Percentiles rank a stretch among this genome's conserved stretches.
These are phyloP conservation scores for Rhopalosiphum maidis DNA, from an alignment of 1,140 invertebrate species.

Conservation along the genomic window DNA sequence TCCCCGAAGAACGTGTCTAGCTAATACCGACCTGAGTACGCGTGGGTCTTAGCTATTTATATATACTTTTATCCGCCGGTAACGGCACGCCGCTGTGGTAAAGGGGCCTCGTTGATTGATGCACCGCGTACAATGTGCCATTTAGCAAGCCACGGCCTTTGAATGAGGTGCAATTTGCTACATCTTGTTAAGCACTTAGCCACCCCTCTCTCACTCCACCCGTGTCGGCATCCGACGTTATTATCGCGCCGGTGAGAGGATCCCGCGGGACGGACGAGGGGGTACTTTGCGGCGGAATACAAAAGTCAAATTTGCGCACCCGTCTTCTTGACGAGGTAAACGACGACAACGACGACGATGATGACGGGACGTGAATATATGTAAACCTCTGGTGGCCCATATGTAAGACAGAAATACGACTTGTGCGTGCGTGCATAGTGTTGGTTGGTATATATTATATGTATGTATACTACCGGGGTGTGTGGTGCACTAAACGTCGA, in stretches of 20 bases:
- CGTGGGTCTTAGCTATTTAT: not conserved
- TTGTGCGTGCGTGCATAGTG: not conserved
- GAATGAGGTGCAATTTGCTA: constrained; percentile 58
- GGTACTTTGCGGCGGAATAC: constrained; percentile 52
- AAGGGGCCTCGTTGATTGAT: constrained; percentile 54
- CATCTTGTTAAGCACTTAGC: constrained; percentile 58
- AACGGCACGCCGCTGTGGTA: constrained; percentile 19
- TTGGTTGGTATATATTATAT: not conserved
- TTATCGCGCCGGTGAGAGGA: constrained; percentile 46
- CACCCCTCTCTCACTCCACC: not conserved
- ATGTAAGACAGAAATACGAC: constrained; percentile 19
- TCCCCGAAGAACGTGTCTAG: not conserved
- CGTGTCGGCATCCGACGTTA: not conserved
- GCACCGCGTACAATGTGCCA: constrained; percentile 55
- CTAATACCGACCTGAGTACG: not conserved
- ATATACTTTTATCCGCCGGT: constrained; percentile 14
- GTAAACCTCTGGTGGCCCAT: constrained; percentile 36
- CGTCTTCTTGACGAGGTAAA: constrained; percentile 38
- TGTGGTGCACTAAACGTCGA: not conserved
- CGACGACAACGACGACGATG: not conserved
- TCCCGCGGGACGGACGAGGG: constrained; percentile 42
- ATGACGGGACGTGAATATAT: not conserved
- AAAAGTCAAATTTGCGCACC: constrained; percentile 55
- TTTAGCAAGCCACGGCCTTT: constrained; percentile 55
- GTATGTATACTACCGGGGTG: not conserved